phyloP scores from a whole-genome alignment of 2,113 vertebrate genomes.

The Rhynchomys soricoides region DNA sequence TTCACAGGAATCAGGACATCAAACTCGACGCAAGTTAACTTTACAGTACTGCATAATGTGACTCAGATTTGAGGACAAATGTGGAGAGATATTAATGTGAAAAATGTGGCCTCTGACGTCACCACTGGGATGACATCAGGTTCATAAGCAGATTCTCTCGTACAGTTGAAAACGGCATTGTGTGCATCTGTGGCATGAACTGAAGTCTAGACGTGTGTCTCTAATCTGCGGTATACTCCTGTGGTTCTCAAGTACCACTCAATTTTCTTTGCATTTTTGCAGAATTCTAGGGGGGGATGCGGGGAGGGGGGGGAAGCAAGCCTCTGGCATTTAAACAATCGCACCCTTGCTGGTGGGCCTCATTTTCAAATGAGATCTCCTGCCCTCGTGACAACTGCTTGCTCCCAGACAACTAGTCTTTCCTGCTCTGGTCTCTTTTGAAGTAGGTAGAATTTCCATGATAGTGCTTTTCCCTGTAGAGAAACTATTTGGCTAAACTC shows the following conservation, averaged over 20 bases:
- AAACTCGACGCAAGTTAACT: slow-evolving; percentile 83
- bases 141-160: slow-evolving; percentile 80
- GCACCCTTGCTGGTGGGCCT: slow-evolving; percentile 72
- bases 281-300: slow-evolving; percentile 51
- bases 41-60: slow-evolving; percentile 84
- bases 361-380: slow-evolving; percentile 61
- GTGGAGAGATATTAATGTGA: slow-evolving; percentile 83
- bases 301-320: slow-evolving; percentile 36
- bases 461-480: slow-evolving; percentile 46
- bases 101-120: slow-evolving; percentile 83
- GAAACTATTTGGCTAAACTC: slow-evolving; percentile 63
- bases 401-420: neutral
- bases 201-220: slow-evolving; percentile 69
- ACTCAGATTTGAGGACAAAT: slow-evolving; percentile 84
- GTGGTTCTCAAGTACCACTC: slow-evolving; percentile 77
- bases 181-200: slow-evolving; percentile 79
- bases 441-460: slow-evolving; percentile 58
- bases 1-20: slow-evolving; percentile 84
- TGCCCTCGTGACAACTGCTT: slow-evolving; percentile 47
- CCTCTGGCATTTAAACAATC: slow-evolving; percentile 75
- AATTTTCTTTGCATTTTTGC: slow-evolving; percentile 70
- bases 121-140: slow-evolving; percentile 76
- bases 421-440: slow-evolving; percentile 10
- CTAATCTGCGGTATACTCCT: slow-evolving; percentile 84
- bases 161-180: slow-evolving; percentile 85